These are phyloP conservation scores for Blastomussa wellsi DNA, from an alignment of 92 coral and sea anemone genomes.

Conservation along the genomic window DNA sequence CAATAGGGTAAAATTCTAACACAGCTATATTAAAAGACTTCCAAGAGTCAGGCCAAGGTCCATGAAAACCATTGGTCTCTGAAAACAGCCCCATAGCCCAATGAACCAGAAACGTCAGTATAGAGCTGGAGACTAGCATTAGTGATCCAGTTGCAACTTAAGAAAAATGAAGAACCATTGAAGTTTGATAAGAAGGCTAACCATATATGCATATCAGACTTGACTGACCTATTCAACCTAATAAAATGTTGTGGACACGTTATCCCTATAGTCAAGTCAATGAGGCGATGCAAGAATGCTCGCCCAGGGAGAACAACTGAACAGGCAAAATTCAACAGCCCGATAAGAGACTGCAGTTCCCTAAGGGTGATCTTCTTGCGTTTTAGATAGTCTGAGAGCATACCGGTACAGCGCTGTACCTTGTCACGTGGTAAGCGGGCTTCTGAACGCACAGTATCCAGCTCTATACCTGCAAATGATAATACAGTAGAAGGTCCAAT, in stretches of 20 bases:
- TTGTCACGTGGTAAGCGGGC: conserved; percentile 62
- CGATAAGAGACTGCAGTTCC: conserved; percentile 31
- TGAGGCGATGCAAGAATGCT: conserved; percentile 13
- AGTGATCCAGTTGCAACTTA: too few relatives aligned
- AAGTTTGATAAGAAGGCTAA: too few relatives aligned
- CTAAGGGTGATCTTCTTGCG: conserved; percentile 34
- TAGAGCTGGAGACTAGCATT: conserved; percentile 15
- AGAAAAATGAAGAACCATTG: too few relatives aligned
- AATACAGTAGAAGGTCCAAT: too few relatives aligned
- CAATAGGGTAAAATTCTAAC: too few relatives aligned
- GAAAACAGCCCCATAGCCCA: conserved; percentile 31
- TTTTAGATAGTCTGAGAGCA: conserved; percentile 15
- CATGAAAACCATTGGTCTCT: conserved; percentile 23
- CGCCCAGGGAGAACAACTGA: conserved; percentile 26
- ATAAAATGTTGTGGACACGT: neutral
- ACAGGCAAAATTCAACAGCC: conserved; percentile 31
- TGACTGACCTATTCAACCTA: neutral
- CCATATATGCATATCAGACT: too few relatives aligned
- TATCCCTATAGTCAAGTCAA: conserved; percentile 23
- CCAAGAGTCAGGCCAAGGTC: conserved; percentile 27
- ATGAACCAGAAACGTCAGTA: conserved; percentile 20
- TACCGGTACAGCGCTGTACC: conserved; percentile 26
- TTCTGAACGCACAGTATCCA: conserved; percentile 53
- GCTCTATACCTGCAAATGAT: conserved; percentile 65
- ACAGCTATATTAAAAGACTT: conserved; percentile 7